A percentile compares a stretch with the other conserved stretches of the same genome.
Evolutionary conservation across 2,888 invertebrate genomes (phyloP).

Genomic region (Blomia tropicalis): DNA sequence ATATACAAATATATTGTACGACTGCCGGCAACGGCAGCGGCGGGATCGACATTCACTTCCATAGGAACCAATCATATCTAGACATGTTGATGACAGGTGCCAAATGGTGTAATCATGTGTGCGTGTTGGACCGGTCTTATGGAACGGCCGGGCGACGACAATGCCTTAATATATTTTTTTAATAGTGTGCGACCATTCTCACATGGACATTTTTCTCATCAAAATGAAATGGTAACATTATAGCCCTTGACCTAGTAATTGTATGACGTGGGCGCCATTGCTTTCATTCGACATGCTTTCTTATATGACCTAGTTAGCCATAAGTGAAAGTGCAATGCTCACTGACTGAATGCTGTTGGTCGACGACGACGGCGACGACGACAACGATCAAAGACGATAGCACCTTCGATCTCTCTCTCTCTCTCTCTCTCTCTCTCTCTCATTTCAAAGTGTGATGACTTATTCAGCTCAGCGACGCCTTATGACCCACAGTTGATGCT

Average conservation of each 20-base stretch:
- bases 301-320: slow-evolving; percentile 1
- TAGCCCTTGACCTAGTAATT: neutral
- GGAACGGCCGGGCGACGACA: no score
- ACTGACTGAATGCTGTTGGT: slow-evolving; percentile 8
- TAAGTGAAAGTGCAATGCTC: slow-evolving; percentile 8
- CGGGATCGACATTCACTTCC: no score
- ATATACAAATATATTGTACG: no score
- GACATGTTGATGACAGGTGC: no score
- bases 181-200: no score
- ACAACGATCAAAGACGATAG: neutral
- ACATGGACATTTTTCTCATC: no score
- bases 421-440: neutral
- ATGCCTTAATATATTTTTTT: no score
- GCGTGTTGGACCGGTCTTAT: no score
- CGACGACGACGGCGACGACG: neutral
- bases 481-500: neutral
- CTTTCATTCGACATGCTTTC: neutral
- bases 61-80: no score
- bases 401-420: neutral
- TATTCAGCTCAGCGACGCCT: neutral
- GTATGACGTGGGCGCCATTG: neutral
- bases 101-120: no score
- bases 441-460: slow-evolving; percentile 14
- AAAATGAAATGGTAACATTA: no score
- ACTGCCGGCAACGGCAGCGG: no score